These are phyloP conservation scores for Mungos mungo DNA, from an alignment of 2,113 vertebrate genomes.

Conservation along the genomic window DNA sequence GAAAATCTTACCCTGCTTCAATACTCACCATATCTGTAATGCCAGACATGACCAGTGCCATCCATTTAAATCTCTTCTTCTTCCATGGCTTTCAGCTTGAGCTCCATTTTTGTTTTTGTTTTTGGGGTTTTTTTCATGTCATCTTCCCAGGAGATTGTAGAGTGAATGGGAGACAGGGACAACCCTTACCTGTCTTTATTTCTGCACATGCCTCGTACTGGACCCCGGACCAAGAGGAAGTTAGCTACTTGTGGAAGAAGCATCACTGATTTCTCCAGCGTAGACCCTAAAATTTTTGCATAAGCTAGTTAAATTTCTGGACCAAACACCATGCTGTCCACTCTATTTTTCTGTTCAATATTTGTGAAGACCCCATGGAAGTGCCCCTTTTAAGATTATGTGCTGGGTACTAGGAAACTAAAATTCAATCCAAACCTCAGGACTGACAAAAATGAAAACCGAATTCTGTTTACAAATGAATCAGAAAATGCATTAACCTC, in stretches of 20 bases:
- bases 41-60: background rate
- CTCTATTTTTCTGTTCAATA: background rate
- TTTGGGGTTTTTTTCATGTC: background rate
- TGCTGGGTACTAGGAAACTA: background rate
- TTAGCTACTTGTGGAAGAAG: background rate
- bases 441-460: slow-evolving; percentile 19
- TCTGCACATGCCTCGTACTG: background rate
- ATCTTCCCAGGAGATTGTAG: background rate
- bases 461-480: background rate
- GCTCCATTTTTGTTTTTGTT: background rate
- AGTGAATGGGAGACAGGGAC: background rate
- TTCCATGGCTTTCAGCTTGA: background rate
- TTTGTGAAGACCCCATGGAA: background rate
- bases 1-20: background rate
- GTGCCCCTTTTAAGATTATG: background rate
- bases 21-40: background rate
- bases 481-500: slow-evolving; percentile 1
- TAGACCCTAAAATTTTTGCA: background rate
- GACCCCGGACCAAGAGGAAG: background rate
- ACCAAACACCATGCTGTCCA: background rate
- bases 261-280: background rate
- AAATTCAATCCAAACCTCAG: slow-evolving; percentile 1
- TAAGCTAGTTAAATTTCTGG: background rate
- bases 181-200: background rate
- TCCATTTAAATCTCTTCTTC: background rate